These are phyloP conservation scores for Ectobius pallidus DNA, from an alignment of 2,888 invertebrate genomes.

Conservation along the genomic window DNA sequence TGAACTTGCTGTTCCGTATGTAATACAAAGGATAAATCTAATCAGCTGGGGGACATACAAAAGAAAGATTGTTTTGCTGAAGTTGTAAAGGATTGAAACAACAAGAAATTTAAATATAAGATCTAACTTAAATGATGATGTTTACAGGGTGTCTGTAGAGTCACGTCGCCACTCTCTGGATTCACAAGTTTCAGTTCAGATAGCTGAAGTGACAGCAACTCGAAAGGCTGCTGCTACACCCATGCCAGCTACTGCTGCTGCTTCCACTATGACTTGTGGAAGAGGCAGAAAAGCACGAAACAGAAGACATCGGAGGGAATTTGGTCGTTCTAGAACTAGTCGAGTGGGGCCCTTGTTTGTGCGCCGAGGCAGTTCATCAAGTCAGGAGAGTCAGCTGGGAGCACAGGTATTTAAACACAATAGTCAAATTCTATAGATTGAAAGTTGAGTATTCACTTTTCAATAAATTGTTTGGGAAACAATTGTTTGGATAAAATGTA, in stretches of 20 bases:
- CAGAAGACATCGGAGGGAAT: slow-evolving; percentile 56
- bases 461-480: too few relatives aligned
- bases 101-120: too few relatives aligned
- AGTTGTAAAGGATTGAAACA: too few relatives aligned
- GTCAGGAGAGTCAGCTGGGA: slow-evolving; percentile 75
- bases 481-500: too few relatives aligned
- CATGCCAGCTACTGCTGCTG: slow-evolving; percentile 45
- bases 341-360: slow-evolving; percentile 51
- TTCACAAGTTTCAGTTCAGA: slow-evolving; percentile 84
- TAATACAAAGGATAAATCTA: too few relatives aligned
- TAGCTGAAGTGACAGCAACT: slow-evolving; percentile 79
- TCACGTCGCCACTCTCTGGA: slow-evolving; percentile 87
- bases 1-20: too few relatives aligned
- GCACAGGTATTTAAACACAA: too few relatives aligned
- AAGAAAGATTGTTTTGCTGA: too few relatives aligned
- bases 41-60: too few relatives aligned
- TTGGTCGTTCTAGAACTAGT: slow-evolving; percentile 52
- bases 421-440: too few relatives aligned
- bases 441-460: too few relatives aligned
- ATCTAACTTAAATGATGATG: too few relatives aligned
- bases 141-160: slow-evolving; percentile 78
- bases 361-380: slow-evolving; percentile 72
- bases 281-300: slow-evolving; percentile 46
- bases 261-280: not conserved
- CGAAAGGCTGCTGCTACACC: slow-evolving; percentile 63